Percentiles rank a stretch among this genome's conserved stretches.
Evolutionary conservation across 1,140 invertebrate species (phyloP).

Genomic region (Pachypeltis micranthus): DNA sequence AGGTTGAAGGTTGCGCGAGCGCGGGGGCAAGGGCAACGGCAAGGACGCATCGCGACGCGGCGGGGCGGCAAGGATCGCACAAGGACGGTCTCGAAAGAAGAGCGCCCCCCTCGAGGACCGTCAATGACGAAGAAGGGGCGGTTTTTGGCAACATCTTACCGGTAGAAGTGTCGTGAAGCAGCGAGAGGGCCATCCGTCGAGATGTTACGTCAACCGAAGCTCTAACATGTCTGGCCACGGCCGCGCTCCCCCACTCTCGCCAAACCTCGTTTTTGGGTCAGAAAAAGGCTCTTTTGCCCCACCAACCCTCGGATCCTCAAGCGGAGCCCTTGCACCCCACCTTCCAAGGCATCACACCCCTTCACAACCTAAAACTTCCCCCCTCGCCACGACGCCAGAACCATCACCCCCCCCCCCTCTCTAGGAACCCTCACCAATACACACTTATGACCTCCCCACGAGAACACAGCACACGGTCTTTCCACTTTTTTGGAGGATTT

Average conservation of each 20-base stretch:
- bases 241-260: conserved; percentile 8
- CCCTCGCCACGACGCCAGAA: too few relatives aligned
- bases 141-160: conserved; percentile 11
- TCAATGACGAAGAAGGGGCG: conserved; percentile 3
- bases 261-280: conserved; percentile 7
- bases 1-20: not conserved
- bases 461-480: not conserved
- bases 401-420: conserved; percentile 2
- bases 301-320: conserved; percentile 8
- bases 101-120: not conserved
- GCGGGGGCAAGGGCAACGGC: too few relatives aligned
- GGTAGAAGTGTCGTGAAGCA: conserved; percentile 20
- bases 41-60: too few relatives aligned
- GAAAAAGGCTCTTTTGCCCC: conserved; percentile 4
- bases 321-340: too few relatives aligned
- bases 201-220: conserved; percentile 11
- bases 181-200: conserved; percentile 17
- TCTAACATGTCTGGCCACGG: not conserved
- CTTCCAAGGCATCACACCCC: not conserved
- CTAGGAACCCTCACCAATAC: too few relatives aligned
- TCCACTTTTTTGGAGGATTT: not conserved
- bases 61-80: too few relatives aligned
- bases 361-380: conserved; percentile 14
- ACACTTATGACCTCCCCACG: conserved; percentile 5
- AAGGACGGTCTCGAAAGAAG: too few relatives aligned